Evolutionary conservation across 2,113 vertebrate genomes (phyloP), one percentile per base, ranked within the genome.

Genomic region (Alces alces): DNA sequence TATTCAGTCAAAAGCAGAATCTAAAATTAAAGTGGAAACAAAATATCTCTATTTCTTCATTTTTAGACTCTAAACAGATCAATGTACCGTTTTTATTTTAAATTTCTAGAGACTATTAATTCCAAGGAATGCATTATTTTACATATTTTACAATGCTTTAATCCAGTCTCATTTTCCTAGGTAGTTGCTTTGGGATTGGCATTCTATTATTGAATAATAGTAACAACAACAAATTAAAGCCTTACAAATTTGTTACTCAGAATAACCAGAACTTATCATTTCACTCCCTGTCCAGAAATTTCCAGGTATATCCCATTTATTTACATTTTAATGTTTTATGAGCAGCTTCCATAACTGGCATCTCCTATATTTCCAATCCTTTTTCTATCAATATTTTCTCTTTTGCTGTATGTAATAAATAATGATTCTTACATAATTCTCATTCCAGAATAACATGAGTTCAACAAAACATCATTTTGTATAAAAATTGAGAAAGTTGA

Each of bases 21-120:
- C 55, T 87, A n/a, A 95, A 95, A 93, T 64, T 78, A 86, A 93
- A 95, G 30, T 89, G 19, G 25, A 90, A 97, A 85, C 13, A 87
- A 30, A 80, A 70, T 80, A 16, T 55, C 14, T 23, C 25, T 80
- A 54, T 58, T 91, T 88, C 54, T 66, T 19, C 25, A 86, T 82
- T 93, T 89, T 88, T 61, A 89, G 30, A 57, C 30, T 90, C 95
- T 55, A 88, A 93, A 50, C 70, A 93, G 93, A 89, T 86, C n/a
- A 60, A 58, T 73, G 3, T 23, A 52, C 13, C 50, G n/a, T 78
- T 86, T 90, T 85, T 80, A 86, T 17, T 73, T 96, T 85, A 57
- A 85, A 70, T 64, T 91, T 47, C 73, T 91, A 66, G 54, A 86
- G 10, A 97, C 33, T 50, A 80, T 93, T 78, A 82, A 96, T 64